Evolutionary conservation across 2,797 vertebrate species (phyloP), one percentile per base, ranked within the genome.

Genomic region (Chromobotia macracanthus): DNA sequence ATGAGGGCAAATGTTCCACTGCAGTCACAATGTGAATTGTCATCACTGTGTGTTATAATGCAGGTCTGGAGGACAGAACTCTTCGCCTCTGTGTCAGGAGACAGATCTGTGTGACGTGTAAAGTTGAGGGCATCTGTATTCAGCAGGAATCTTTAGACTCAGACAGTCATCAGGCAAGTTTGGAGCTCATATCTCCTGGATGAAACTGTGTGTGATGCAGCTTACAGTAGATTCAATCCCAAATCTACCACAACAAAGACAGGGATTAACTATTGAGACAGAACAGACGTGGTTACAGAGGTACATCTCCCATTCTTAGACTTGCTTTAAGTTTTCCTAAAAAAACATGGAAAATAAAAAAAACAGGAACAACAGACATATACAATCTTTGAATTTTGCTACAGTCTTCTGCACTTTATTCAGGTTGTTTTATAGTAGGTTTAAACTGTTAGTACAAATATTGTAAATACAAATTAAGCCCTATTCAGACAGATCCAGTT

Each of bases 191-290:
- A 90, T 90, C 84, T 87, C 81, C 80, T 53, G 86, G 88, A 91
- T 91, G 85, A 91, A 90, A 90, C 87, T 87, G 86, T 80, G 79
- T 74, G 87, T 83, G 84, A 77, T 86, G 79, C 55, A 85, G 86
- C 89, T 93, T 92, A 90, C 82, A 80, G 87, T 80, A 87, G 83
- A 90, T 91, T 89, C 87, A 84, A 85, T 86, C 86, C 67, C 81
- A 90, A 90, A 92, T 90, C 91, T 88, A 80, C 80, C 87, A 87
- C 87, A 90, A 91, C 87, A 92, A 90, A 89, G 84, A 85, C 81
- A 83, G 80, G 83, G 89, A 91, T 91, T 90, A 90, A 87, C 86
- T 75, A 53, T 84, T 87, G 84, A 85, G 83, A 85, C 83, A 66
- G 77, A 79, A 41, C 80, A 87, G 87, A 88, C 87, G 90, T 88